Evolutionary conservation across 2,888 invertebrate genomes (phyloP).

Genomic region (Onthophagus sagittarius): DNA sequence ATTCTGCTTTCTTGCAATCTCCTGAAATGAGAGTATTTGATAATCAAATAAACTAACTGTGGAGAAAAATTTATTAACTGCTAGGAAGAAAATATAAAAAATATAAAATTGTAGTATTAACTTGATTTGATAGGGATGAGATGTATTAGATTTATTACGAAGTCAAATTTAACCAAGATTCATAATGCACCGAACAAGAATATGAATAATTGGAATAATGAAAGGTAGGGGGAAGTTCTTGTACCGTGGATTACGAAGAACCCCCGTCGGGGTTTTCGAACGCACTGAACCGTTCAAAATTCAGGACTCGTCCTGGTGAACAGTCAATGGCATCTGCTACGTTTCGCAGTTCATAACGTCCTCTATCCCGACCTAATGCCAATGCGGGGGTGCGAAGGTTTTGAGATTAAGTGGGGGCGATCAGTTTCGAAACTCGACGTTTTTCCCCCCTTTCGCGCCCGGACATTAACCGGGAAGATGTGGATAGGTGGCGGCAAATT

Average conservation of each 20-base stretch:
- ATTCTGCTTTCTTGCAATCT: too few species aligned
- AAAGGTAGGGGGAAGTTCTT: background rate
- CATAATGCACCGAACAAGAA: background rate
- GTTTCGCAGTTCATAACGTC: conserved; percentile 48
- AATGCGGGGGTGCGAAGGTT: conserved; percentile 9
- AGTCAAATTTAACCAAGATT: background rate
- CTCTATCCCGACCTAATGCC: conserved; percentile 9
- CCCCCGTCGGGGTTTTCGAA: background rate
- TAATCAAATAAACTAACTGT: too few species aligned
- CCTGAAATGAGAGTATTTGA: too few species aligned
- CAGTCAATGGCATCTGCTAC: conserved; percentile 47
- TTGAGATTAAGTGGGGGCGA: background rate
- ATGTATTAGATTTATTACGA: background rate
- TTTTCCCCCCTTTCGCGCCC: background rate
- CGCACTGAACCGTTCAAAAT: conserved; percentile 14
- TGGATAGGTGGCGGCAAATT: background rate
- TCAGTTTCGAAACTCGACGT: background rate
- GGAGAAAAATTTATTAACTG: too few species aligned
- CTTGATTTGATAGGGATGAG: too few species aligned
- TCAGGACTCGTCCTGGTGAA: conserved; percentile 26
- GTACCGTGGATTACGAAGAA: background rate
- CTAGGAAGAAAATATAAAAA: too few species aligned
- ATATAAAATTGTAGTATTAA: too few species aligned
- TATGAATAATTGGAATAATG: background rate
- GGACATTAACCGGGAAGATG: background rate